These are phyloP conservation scores for Drosophila mimetica DNA, from an alignment of 2,888 invertebrate genomes.

Conservation along the genomic window DNA sequence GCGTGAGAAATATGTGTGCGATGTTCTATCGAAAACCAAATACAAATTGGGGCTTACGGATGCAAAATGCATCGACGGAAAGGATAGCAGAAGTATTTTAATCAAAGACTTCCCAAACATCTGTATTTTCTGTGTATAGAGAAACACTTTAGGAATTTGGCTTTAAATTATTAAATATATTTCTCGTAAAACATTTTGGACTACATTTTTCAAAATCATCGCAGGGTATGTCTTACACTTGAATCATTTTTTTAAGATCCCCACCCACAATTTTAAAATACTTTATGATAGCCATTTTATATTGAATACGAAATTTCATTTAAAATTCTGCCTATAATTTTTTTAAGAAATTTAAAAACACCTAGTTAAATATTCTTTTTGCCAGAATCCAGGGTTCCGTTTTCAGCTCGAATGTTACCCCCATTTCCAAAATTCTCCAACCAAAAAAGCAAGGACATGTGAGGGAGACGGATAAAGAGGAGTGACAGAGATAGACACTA, in stretches of 20 bases:
- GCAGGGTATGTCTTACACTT: too few relatives aligned
- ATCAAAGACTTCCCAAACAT: neutral
- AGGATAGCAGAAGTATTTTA: neutral
- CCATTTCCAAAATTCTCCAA: conserved; percentile 1
- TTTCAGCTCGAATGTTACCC: neutral
- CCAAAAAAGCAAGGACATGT: neutral
- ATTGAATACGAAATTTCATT: too few relatives aligned
- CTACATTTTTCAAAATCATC: too few relatives aligned
- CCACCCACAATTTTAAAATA: too few relatives aligned
- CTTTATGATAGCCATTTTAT: too few relatives aligned
- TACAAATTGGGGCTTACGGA: conserved; percentile 2
- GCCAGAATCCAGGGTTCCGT: neutral
- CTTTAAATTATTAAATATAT: too few relatives aligned
- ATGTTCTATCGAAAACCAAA: conserved; percentile 17
- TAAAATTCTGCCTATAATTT: too few relatives aligned
- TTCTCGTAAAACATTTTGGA: neutral
- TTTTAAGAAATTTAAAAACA: neutral
- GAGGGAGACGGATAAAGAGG: neutral
- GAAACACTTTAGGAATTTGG: too few relatives aligned
- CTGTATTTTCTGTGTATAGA: too few relatives aligned
- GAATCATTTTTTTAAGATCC: too few relatives aligned
- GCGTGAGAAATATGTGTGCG: conserved; percentile 32
- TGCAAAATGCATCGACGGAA: neutral
- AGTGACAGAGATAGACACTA: conserved; percentile 5
- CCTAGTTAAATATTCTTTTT: neutral